Evolutionary conservation across 2,888 invertebrate genomes (phyloP).

Genomic region (Rhagophthalmus giganteus): DNA sequence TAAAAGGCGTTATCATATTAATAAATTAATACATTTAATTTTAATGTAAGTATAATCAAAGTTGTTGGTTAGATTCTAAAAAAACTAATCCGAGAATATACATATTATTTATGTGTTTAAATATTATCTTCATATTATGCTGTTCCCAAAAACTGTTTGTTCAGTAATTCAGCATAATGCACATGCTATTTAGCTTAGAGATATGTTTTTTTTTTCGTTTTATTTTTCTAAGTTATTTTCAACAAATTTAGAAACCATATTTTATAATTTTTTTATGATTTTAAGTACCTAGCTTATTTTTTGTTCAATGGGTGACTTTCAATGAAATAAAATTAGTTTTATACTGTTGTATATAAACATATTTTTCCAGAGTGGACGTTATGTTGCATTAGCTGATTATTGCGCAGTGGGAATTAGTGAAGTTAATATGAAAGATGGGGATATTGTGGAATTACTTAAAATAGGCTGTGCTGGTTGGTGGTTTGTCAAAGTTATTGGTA

Average conservation of each 20-base stretch:
- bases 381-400: constrained; percentile 90
- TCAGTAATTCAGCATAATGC: too few relatives aligned
- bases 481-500: constrained; percentile 86
- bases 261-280: too few relatives aligned
- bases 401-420: constrained; percentile 88
- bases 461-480: constrained; percentile 96
- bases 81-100: too few relatives aligned
- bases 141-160: too few relatives aligned
- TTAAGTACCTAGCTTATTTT: too few relatives aligned
- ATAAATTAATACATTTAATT: too few relatives aligned
- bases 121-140: too few relatives aligned
- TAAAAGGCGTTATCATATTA: too few relatives aligned
- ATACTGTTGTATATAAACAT: constrained; percentile 12
- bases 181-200: background rate
- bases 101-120: too few relatives aligned
- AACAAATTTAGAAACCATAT: background rate
- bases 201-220: background rate
- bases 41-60: too few relatives aligned
- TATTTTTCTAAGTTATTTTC: background rate
- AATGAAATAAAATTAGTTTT: background rate
- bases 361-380: constrained; percentile 73
- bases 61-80: too few relatives aligned
- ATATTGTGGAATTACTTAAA: constrained; percentile 85
- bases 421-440: constrained; percentile 88
- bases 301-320: background rate